Conservation (phyloP, 2,797 vertebrate species). For the Pseudotriccus pelzelni region DNA sequence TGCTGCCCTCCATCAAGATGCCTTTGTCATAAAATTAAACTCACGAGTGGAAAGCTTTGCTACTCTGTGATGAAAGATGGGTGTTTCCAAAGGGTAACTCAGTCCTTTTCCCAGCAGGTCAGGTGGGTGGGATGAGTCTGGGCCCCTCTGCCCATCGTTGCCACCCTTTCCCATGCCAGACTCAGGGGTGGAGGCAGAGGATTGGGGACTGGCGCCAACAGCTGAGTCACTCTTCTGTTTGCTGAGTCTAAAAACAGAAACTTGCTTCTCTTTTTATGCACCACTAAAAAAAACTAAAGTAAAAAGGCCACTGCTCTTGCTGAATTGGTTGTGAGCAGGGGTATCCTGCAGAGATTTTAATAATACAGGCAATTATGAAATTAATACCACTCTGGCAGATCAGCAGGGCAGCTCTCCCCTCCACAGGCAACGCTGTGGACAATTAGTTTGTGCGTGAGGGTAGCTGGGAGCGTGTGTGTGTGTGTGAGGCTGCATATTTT, state of each 20-base stretch:
- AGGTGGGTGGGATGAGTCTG: not conserved
- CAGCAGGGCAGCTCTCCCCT: slow-evolving; percentile 15
- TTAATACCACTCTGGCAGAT: slow-evolving; percentile 35
- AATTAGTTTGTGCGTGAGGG: not conserved
- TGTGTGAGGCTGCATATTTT: slow-evolving; percentile 8
- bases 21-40: not conserved
- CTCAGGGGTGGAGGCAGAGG: not conserved
- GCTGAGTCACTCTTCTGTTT: not conserved
- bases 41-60: not conserved
- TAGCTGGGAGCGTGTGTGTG: rapidly evolving
- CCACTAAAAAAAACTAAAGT: not conserved
- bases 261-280: not conserved
- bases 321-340: not conserved
- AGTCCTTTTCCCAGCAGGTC: not conserved
- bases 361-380: slow-evolving; percentile 52
- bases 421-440: not conserved
- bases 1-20: not conserved
- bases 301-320: not conserved
- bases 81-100: not conserved
- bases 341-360: slow-evolving; percentile 45
- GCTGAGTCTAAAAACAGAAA: not conserved
- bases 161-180: not conserved
- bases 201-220: not conserved
- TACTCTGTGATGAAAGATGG: not conserved
- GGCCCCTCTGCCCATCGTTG: not conserved